Conservation (phyloP, 2,797 vertebrate genomes). For the Oryzias dopingdopingensis region DNA sequence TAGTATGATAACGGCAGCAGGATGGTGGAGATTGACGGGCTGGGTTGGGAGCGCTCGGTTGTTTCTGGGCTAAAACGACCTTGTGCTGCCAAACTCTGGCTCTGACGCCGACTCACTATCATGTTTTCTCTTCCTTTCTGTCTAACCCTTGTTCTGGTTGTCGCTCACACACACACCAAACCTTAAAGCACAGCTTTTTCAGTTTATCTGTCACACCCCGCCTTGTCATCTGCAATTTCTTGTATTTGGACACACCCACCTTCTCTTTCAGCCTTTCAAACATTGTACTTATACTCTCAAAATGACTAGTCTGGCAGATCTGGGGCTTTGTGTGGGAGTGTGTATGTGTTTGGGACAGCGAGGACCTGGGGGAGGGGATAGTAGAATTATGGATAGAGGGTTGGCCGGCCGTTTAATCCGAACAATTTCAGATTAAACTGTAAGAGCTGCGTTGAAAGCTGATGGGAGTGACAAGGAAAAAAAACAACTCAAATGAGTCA, state of each 20-base stretch:
- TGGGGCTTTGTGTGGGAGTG: slow-evolving; percentile 13
- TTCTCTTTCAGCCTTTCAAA: slow-evolving; percentile 51
- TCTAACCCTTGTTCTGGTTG: slow-evolving; percentile 6
- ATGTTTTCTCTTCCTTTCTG: slow-evolving; percentile 18
- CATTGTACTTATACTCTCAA: slow-evolving; percentile 49
- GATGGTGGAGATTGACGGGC: slow-evolving; percentile 30
- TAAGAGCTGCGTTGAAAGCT: slow-evolving; percentile 59
- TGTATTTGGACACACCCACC: slow-evolving; percentile 55
- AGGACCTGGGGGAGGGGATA: slow-evolving; percentile 24
- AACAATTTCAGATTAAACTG: slow-evolving; percentile 78
- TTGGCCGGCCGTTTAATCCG: slow-evolving; percentile 73
- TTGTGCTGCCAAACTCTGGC: slow-evolving; percentile 46
- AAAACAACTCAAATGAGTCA: slow-evolving; percentile 13
- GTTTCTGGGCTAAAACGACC: slow-evolving; percentile 56
- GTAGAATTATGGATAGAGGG: slow-evolving; percentile 63
- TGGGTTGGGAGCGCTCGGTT: slow-evolving; percentile 39
- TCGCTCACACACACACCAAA: slow-evolving; percentile 9
- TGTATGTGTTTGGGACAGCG: slow-evolving; percentile 12
- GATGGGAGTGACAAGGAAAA: slow-evolving; percentile 18
- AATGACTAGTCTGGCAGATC: slow-evolving; percentile 61
- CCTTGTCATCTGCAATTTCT: slow-evolving; percentile 48
- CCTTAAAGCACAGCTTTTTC: slow-evolving; percentile 13
- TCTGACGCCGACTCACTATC: slow-evolving; percentile 61
- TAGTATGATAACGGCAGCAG: slow-evolving; percentile 34
- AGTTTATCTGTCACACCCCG: slow-evolving; percentile 36